Base-by-base conservation (phyloP, 2,888 invertebrate genomes). In the Microplitis deprimator region DNA sequence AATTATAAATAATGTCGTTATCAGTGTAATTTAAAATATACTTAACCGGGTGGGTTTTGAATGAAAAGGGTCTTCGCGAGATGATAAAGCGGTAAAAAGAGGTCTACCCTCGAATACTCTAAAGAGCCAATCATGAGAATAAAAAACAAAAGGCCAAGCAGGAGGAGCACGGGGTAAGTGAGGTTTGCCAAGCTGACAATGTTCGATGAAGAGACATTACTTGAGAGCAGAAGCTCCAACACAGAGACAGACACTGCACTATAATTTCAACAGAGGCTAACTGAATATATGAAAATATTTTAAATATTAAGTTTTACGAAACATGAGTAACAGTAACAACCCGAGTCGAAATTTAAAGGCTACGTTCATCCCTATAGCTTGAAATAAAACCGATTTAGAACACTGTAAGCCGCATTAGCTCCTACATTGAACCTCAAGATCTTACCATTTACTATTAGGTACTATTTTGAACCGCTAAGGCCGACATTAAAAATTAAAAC, bases 131-230 rank as follows among this genome's bases (percentile, higher is more conserved):
- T 16, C 50, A 29, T 17, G 50, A 70, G n/a, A 59, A 39, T 40
- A 62, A 39, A n/a, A 67, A 50, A 20, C 16, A 73, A 62, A 76
- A 60, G 61, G 62, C 40, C 40, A 61, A 40, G 69, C 73, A 41
- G 16, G 50, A 68, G 76, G 61, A 20, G 40, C 72, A 64, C 7
- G 62, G 4, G 10, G 62, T 17, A 62, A 62, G 20, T 62, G 62
- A 79, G 75, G 74, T 77, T 77, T 81, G 81, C 79, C 81, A 80
- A 81, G 65, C 75, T 77, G 77, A 80, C 79, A 77, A 81, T 80
- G 79, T 79, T 79, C 73, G 75, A 79, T 77, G 71, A 69, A 72
- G 77, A 79, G 79, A 80, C 79, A 81, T 81, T 79, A 81, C 78
- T 79, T 79, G 80, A 76, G 76, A 78, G 77, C 71, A 79, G 75